Percentiles rank a stretch among this genome's conserved stretches.
phyloP scores from a whole-genome alignment of 2,888 invertebrate species.

The Panzeria rudis region DNA sequence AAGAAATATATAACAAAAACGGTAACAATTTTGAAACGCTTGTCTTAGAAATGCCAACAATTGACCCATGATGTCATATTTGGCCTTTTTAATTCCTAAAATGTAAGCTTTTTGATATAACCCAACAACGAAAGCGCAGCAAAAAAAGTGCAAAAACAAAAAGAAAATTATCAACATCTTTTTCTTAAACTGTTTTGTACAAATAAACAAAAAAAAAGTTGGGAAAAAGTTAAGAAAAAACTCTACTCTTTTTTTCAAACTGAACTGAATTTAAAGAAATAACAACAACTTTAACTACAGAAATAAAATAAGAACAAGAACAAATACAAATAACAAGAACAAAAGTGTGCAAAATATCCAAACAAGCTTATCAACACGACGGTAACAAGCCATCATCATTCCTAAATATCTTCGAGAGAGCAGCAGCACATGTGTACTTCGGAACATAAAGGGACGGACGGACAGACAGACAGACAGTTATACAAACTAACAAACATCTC shows the following conservation, averaged over 20 bases:
- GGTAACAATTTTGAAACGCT: slow-evolving; percentile 74
- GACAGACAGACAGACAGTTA: not conserved
- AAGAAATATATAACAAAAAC: slow-evolving; percentile 27
- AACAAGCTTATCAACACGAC: slow-evolving; percentile 73
- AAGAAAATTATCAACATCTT: slow-evolving; percentile 57
- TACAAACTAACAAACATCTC: slow-evolving; percentile 56
- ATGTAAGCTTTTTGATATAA: slow-evolving; percentile 49
- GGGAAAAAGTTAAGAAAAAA: slow-evolving; percentile 9
- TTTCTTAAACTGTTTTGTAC: slow-evolving; percentile 47
- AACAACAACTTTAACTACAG: slow-evolving; percentile 47
- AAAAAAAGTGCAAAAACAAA: slow-evolving; percentile 12
- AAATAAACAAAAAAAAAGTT: slow-evolving; percentile 45
- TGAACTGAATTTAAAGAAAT: slow-evolving; percentile 55
- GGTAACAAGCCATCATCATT: slow-evolving; percentile 73
- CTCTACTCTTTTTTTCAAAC: slow-evolving; percentile 16
- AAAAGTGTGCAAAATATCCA: slow-evolving; percentile 73
- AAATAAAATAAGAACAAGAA: slow-evolving; percentile 43
- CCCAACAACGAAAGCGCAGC: slow-evolving; percentile 45
- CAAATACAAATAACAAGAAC: slow-evolving; percentile 62
- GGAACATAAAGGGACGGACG: slow-evolving; percentile 1
- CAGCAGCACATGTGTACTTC: slow-evolving; percentile 68
- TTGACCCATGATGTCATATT: slow-evolving; percentile 74
- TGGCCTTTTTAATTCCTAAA: slow-evolving; percentile 69
- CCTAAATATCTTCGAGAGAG: slow-evolving; percentile 66
- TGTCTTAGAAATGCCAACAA: slow-evolving; percentile 74